Evolutionary conservation across 2,888 invertebrate species (phyloP).

Genomic region (Daptonema setosum): DNA sequence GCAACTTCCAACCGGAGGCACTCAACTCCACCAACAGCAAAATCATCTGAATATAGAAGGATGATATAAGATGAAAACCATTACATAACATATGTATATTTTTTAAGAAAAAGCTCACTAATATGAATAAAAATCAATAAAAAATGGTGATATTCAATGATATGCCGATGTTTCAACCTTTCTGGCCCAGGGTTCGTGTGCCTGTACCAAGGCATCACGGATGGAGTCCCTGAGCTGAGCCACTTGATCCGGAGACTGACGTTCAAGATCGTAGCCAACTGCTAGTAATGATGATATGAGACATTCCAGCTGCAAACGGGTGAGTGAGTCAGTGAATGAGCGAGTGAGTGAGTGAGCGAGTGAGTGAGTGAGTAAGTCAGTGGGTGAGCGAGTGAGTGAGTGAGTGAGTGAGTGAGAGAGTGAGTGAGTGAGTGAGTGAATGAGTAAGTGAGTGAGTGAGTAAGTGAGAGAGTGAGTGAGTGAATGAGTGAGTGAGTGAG

Average conservation of each 20-base stretch:
- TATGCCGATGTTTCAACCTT: slow-evolving; percentile 8
- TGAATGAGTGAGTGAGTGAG: too few species aligned
- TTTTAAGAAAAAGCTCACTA: not conserved
- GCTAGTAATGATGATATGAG: slow-evolving; percentile 20
- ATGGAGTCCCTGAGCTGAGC: slow-evolving; percentile 20
- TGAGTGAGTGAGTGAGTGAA: too few species aligned
- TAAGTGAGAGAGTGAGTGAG: too few species aligned
- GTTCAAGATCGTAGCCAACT: slow-evolving; percentile 24
- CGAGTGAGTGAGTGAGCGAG: too few species aligned
- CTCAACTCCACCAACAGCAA: slow-evolving; percentile 22
- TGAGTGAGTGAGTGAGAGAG: too few species aligned
- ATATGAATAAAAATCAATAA: not conserved
- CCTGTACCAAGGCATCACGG: slow-evolving; percentile 22
- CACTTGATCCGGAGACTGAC: slow-evolving; percentile 21
- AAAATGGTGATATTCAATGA: not conserved
- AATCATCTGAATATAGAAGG: slow-evolving; percentile 16
- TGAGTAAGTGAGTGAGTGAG: too few species aligned
- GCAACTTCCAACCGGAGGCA: slow-evolving; percentile 22
- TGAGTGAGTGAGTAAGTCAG: too few species aligned
- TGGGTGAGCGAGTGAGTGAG: too few species aligned
- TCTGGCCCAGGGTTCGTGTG: slow-evolving; percentile 23
- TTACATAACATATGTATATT: not conserved
- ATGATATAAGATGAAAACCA: too few species aligned
- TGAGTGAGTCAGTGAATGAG: too few species aligned
- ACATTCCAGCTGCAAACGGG: slow-evolving; percentile 20